phyloP scores from a whole-genome alignment of 2,797 vertebrate species.

The Spinus olivaceus region DNA sequence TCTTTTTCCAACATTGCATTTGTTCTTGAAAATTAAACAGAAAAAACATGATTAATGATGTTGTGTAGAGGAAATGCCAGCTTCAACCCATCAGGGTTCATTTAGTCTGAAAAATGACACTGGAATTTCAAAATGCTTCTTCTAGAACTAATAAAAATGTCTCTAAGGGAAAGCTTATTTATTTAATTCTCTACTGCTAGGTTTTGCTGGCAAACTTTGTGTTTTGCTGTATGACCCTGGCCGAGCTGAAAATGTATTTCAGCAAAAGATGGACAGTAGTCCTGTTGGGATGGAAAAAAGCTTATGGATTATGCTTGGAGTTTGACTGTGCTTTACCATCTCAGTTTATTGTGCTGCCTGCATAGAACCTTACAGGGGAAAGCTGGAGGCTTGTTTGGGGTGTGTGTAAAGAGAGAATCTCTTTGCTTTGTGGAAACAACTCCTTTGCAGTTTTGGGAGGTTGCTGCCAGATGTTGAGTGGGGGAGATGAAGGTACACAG shows the following conservation, averaged over 20 bases:
- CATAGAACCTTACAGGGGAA: background rate
- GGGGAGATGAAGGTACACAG: background rate
- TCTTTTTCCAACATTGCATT: background rate
- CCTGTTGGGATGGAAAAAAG: background rate
- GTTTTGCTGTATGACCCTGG: background rate
- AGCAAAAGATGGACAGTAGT: background rate
- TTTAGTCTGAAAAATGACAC: background rate
- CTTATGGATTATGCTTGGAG: background rate
- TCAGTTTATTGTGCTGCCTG: background rate
- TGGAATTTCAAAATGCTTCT: background rate
- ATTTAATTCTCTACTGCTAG: background rate
- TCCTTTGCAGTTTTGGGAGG: background rate
- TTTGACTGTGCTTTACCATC: background rate
- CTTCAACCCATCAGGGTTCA: background rate
- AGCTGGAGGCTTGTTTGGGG: fast-evolving
- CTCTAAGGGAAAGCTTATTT: background rate
- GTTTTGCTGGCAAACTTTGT: background rate
- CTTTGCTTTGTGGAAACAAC: background rate
- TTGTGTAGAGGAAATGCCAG: background rate
- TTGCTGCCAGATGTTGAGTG: background rate
- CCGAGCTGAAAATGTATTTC: background rate
- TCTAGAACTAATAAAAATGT: background rate
- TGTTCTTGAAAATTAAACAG: background rate
- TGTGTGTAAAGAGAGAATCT: background rate
- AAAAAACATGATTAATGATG: background rate